Evolutionary conservation across 2,888 invertebrate genomes (phyloP), one percentile per base, ranked within the genome.

Genomic region (Calameuta pallipes): DNA sequence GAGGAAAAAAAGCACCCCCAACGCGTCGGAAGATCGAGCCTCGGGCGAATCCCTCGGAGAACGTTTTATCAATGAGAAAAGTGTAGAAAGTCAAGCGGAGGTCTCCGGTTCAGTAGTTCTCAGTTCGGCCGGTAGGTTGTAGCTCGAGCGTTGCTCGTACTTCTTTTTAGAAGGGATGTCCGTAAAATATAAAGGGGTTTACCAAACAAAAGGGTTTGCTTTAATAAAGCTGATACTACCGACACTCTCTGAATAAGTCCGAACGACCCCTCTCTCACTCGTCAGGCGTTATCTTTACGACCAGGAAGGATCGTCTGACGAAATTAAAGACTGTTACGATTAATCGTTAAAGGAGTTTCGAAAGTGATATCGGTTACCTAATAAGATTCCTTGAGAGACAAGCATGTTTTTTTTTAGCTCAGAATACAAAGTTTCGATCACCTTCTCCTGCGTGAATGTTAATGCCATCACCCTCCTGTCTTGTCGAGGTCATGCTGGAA

Each of bases 191-290:
- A 80, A 79, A 82, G 80, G 77, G 76, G 41, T 74, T 71, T 77
- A 77, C 37, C 81, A 82, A 81, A 81, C 81, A 79, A 84, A 81
- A 80, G 81, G 75, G 69, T 34, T 56, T 76, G 34, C 73, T 77
- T 74, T 82, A 82, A 82, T 56, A 56, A 56, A 56, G 23, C 56
- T 56, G 56, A 56, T 56, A 56, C 56, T 56, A 56, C 23, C 23
- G 56, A 6, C 23, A 56, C 56, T 15, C 23, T 56, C 56, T 56
- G 23, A 9, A 56, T 23, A 9, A 56, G 56, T 56, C 23, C 9
- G 23, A 56, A 56, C 56, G 56, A 56, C 56, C 23, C 56, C 23
- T 23, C 35, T 56, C 23, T 56, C 23, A 23, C 9, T 23, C 23
- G 23, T 23, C 23, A 56, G 56, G 23, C 9, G 9, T 56, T 56